These are phyloP conservation scores for Mythimna ferrago DNA, from an alignment of 2,888 invertebrate genomes.

Conservation along the genomic window DNA sequence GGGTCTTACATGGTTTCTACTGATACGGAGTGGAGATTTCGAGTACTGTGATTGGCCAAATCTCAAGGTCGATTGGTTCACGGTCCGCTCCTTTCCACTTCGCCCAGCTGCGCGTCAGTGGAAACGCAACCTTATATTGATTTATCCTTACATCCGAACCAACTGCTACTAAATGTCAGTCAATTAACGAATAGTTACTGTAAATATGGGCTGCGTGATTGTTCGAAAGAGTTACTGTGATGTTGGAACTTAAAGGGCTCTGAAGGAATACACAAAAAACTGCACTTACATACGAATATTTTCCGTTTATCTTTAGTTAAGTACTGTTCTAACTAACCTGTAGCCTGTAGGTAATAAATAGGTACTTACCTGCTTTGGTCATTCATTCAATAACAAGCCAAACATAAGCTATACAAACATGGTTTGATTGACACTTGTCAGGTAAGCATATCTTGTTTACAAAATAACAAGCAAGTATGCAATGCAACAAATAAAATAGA, in stretches of 20 bases:
- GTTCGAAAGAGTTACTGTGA: too few relatives aligned
- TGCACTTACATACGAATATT: too few relatives aligned
- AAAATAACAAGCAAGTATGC: conserved; percentile 20
- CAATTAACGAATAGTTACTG: neutral
- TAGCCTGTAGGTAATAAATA: neutral
- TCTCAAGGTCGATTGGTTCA: too few relatives aligned
- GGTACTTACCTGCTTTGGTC: neutral
- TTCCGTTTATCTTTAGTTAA: neutral
- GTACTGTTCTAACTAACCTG: neutral
- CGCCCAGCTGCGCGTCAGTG: too few relatives aligned
- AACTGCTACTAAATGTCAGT: neutral
- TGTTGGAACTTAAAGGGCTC: too few relatives aligned
- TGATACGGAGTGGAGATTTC: too few relatives aligned
- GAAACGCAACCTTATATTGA: neutral
- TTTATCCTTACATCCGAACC: neutral
- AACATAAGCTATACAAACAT: conserved; percentile 14
- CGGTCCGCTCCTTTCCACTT: too few relatives aligned
- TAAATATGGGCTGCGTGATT: too few relatives aligned
- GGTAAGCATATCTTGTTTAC: conserved; percentile 19
- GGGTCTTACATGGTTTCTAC: too few relatives aligned
- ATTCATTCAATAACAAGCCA: conserved; percentile 14
- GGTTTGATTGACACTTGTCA: conserved; percentile 41
- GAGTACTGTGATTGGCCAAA: too few relatives aligned
- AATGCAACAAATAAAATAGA: conserved; percentile 16
- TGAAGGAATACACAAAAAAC: too few relatives aligned